phyloP scores from a whole-genome alignment of 2,888 invertebrate species.

The Mechanitis mazaeus region DNA sequence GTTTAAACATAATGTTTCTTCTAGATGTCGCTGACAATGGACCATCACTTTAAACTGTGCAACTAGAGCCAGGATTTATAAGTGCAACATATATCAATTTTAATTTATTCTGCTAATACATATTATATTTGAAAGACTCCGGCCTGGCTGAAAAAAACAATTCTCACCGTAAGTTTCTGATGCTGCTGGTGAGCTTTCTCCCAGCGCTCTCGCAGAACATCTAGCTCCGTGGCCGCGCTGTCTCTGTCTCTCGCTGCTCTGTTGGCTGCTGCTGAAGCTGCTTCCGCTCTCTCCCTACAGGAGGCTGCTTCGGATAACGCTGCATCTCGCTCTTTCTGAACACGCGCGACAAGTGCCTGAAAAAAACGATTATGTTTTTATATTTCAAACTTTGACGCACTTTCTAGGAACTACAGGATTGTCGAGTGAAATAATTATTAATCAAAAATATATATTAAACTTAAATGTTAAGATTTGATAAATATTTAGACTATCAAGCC shows the following conservation, averaged over 20 bases:
- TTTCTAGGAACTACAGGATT: neutral
- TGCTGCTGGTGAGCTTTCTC: conserved; percentile 90
- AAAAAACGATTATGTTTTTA: conserved; percentile 31
- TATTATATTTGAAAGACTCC: too few relatives aligned
- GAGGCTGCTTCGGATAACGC: conserved; percentile 88
- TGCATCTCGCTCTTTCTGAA: conserved; percentile 92
- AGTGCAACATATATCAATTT: too few relatives aligned
- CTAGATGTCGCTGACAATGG: too few relatives aligned
- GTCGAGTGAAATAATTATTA: conserved; percentile 3
- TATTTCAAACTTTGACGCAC: neutral
- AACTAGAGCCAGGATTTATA: too few relatives aligned
- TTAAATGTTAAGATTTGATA: too few relatives aligned
- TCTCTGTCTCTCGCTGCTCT: conserved; percentile 91
- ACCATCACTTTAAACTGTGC: too few relatives aligned
- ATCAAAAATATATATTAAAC: too few relatives aligned
- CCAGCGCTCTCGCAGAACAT: conserved; percentile 90
- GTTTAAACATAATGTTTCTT: too few relatives aligned
- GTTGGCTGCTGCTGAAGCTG: conserved; percentile 87
- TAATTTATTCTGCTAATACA: too few relatives aligned
- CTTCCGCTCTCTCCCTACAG: conserved; percentile 87
- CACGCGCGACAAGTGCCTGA: conserved; percentile 83
- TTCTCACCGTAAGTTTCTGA: conserved; percentile 85
- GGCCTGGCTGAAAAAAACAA: too few relatives aligned
- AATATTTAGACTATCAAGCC: too few relatives aligned
- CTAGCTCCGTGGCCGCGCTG: conserved; percentile 89